Conservation (phyloP, 2,888 invertebrate species). For the Uloborus plumipes region DNA sequence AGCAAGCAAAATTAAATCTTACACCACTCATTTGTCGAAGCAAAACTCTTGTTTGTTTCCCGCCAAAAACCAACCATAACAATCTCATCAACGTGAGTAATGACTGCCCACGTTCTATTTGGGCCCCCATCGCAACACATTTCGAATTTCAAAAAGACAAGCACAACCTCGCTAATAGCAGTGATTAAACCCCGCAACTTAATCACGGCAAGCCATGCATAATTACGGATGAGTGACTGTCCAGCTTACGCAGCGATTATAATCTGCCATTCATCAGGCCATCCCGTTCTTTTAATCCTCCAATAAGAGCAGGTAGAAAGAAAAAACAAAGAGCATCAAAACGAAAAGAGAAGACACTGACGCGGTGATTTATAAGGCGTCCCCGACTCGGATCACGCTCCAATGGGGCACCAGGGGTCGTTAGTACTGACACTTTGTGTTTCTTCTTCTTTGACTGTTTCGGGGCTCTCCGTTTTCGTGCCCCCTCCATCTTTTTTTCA, state of each 20-base stretch:
- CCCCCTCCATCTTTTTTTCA: slow-evolving; percentile 10
- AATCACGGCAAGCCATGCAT: slow-evolving; percentile 47
- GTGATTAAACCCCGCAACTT: slow-evolving; percentile 52
- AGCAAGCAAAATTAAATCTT: too few relatives aligned
- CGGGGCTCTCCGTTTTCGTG: neutral
- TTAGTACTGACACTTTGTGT: slow-evolving; percentile 58
- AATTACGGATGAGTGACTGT: slow-evolving; percentile 48
- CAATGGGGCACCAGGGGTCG: slow-evolving; percentile 39
- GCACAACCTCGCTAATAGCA: slow-evolving; percentile 44
- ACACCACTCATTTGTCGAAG: too few relatives aligned
- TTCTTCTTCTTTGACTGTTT: slow-evolving; percentile 17
- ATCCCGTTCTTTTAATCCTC: slow-evolving; percentile 8
- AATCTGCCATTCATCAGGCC: slow-evolving; percentile 13
- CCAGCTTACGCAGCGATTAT: slow-evolving; percentile 6
- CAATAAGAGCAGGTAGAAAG: slow-evolving; percentile 19
- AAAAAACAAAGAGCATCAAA: slow-evolving; percentile 12
- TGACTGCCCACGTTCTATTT: slow-evolving; percentile 42
- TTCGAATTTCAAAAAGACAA: slow-evolving; percentile 6
- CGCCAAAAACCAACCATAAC: neutral
- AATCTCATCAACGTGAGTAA: slow-evolving; percentile 33
- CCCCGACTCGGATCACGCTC: slow-evolving; percentile 35
- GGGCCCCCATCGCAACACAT: neutral
- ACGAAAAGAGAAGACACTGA: slow-evolving; percentile 25
- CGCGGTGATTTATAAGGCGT: slow-evolving; percentile 45
- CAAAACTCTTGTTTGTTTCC: neutral